Evolutionary conservation across 2,888 invertebrate genomes (phyloP).

Genomic region (Leptinotarsa peninsularis): DNA sequence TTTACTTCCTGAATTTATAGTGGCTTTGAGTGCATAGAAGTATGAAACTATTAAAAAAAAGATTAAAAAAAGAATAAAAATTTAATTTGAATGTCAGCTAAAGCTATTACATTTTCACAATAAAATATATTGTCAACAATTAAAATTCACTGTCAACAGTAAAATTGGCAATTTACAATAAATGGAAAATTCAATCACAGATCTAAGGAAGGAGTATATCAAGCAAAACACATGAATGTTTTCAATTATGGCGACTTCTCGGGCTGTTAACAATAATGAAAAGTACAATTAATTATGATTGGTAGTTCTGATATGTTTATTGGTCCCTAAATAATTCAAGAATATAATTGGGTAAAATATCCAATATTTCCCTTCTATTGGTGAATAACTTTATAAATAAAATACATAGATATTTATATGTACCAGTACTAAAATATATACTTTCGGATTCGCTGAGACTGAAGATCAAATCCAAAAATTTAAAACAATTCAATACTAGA

Average conservation of each 20-base stretch:
- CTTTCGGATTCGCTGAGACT: background rate
- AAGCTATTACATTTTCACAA: slow-evolving; percentile 13
- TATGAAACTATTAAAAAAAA: slow-evolving; percentile 6
- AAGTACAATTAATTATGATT: background rate
- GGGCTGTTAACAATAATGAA: background rate
- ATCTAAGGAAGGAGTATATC: slow-evolving; percentile 4
- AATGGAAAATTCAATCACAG: slow-evolving; percentile 9
- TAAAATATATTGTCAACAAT: slow-evolving; percentile 7
- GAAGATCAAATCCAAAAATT: no score
- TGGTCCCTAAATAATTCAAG: slow-evolving; percentile 9
- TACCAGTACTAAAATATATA: background rate
- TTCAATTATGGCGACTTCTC: slow-evolving; percentile 5
- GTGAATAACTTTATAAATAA: no score
- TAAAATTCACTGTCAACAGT: background rate
- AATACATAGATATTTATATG: background rate
- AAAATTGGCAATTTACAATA: background rate
- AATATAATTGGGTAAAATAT: slow-evolving; percentile 24
- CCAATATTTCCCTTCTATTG: no score
- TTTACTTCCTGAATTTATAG: background rate
- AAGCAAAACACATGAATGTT: slow-evolving; percentile 2
- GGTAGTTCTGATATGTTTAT: background rate
- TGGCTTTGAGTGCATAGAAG: background rate
- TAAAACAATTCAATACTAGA: no score
- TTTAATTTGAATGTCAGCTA: slow-evolving; percentile 12
- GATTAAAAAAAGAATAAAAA: background rate